Evolutionary conservation across 2,797 vertebrate genomes (phyloP).

Genomic region (Chaenodraco wilsoni): DNA sequence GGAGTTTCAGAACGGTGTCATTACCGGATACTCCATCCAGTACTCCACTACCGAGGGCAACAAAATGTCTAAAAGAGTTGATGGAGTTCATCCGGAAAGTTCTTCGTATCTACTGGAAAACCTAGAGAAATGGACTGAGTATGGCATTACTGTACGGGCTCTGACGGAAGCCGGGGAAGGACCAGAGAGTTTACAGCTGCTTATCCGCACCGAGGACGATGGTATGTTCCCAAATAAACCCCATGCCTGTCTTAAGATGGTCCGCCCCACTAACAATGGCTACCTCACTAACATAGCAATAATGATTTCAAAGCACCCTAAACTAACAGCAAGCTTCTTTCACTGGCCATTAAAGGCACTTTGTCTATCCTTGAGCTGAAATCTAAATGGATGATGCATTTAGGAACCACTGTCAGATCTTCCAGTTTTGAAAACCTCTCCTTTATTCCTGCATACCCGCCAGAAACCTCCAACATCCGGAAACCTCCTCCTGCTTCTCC

Average conservation of each 20-base stretch:
- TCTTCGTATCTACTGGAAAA: constrained; percentile 92
- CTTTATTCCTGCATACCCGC: constrained; percentile 41
- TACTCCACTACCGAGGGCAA: constrained; percentile 89
- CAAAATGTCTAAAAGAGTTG: constrained; percentile 87
- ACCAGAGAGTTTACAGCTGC: constrained; percentile 93
- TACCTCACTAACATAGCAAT: constrained; percentile 52
- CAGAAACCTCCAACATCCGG: constrained; percentile 41
- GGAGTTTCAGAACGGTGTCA: constrained; percentile 93
- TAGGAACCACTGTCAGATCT: constrained; percentile 39
- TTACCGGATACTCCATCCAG: constrained; percentile 94
- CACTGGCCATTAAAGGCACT: constrained; percentile 29
- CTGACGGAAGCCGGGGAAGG: constrained; percentile 93
- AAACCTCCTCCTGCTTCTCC: constrained; percentile 45
- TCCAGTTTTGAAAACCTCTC: constrained; percentile 39
- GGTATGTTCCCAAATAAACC: constrained; percentile 90
- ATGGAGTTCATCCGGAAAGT: constrained; percentile 87
- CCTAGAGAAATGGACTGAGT: constrained; percentile 97
- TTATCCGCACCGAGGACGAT: constrained; percentile 98
- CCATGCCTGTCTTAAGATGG: constrained; percentile 67
- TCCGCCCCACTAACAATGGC: constrained; percentile 61
- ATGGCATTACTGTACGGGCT: constrained; percentile 92
- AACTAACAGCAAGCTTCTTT: constrained; percentile 55
- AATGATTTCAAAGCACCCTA: constrained; percentile 46
- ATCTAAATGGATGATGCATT: constrained; percentile 47
- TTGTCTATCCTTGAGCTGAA: constrained; percentile 29